Percentiles rank a stretch among this genome's conserved stretches.
These are phyloP conservation scores for Atta texana DNA, from an alignment of 1,140 invertebrate genomes.

Conservation along the genomic window DNA sequence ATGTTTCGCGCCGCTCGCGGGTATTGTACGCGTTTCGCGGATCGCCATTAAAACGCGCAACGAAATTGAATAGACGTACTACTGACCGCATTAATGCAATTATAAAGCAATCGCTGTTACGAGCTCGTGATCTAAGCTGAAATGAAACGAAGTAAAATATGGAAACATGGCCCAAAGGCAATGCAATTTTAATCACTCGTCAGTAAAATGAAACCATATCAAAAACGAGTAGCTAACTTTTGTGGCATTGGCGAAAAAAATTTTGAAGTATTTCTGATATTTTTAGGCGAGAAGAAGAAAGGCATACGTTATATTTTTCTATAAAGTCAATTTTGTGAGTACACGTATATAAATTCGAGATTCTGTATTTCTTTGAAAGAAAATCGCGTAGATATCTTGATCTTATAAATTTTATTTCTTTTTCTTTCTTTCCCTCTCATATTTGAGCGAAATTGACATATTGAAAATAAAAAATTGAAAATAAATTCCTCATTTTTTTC, in stretches of 20 bases:
- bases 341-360: neutral
- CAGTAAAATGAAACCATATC: slow-evolving; percentile 25
- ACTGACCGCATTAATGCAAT: slow-evolving; percentile 55
- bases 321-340: neutral
- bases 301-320: neutral
- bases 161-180: neutral
- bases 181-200: slow-evolving; percentile 32
- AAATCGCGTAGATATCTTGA: neutral
- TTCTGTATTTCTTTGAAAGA: neutral
- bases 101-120: slow-evolving; percentile 53
- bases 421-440: neutral
- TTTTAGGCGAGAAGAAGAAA: neutral
- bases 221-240: slow-evolving; percentile 16
- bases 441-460: neutral
- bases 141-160: slow-evolving; percentile 35
- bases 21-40: neutral
- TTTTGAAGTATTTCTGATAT: neutral
- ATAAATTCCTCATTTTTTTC: neutral
- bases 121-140: slow-evolving; percentile 32
- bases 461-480: neutral
- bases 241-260: neutral
- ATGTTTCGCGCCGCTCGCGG: slow-evolving; percentile 37
- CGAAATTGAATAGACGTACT: slow-evolving; percentile 45
- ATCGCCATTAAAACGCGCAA: slow-evolving; percentile 42
- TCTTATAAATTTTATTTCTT: neutral